These are phyloP conservation scores for Harmothoe impar DNA, from an alignment of 2,888 invertebrate genomes.

Conservation along the genomic window DNA sequence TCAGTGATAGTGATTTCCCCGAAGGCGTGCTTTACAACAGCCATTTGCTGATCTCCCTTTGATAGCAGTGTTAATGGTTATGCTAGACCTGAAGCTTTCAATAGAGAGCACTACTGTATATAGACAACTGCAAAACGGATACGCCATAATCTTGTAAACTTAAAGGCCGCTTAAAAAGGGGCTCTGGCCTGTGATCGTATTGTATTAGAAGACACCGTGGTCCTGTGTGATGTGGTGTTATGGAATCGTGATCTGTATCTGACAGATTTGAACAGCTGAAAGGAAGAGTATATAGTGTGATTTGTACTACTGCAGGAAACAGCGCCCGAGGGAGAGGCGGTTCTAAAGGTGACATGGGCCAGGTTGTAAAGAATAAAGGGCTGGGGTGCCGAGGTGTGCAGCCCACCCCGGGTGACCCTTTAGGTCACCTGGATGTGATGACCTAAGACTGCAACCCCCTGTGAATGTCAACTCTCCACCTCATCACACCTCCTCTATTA, in stretches of 20 bases:
- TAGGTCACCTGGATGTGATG: not conserved
- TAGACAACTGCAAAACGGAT: not conserved
- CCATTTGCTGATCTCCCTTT: not conserved
- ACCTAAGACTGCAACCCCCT: not conserved
- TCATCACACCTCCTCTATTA: slow-evolving; percentile 20
- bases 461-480: not conserved
- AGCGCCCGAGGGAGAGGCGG: not conserved
- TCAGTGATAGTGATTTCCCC: slow-evolving; percentile 3
- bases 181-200: not conserved
- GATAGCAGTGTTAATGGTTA: not conserved
- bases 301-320: not conserved
- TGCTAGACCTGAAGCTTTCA: not conserved
- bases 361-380: not conserved
- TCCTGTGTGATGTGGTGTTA: not conserved
- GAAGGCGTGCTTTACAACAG: not conserved
- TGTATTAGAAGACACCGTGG: not conserved
- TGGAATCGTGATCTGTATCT: not conserved
- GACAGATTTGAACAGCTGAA: not conserved
- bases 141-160: not conserved
- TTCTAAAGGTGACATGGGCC: not conserved
- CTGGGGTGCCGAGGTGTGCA: not conserved
- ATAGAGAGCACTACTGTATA: not conserved
- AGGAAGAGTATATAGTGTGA: not conserved
- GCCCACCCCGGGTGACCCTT: slow-evolving; percentile 1
- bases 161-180: not conserved